Base-by-base conservation (phyloP, 2,113 vertebrate species). In the Seriola rivoliana region DNA sequence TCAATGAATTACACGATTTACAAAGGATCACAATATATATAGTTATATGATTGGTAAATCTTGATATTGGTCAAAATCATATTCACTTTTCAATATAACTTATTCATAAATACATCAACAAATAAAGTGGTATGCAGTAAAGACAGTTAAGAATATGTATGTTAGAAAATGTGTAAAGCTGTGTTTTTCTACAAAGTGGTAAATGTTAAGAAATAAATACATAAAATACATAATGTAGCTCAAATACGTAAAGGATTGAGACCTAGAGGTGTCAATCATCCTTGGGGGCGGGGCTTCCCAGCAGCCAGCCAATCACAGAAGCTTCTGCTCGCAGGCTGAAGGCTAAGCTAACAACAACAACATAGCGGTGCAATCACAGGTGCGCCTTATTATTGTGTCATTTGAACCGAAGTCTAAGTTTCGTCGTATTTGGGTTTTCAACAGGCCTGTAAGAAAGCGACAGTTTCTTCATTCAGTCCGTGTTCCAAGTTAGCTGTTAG, bases 321-420 rank as follows among this genome's bases (percentile, higher is more conserved):
- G 19, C 71, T 65, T 79, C 36, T 17, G 50, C 4, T 75, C 19
- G 5, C 60, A 14, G 14, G 23, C 34, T 63, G 14, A 17, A 23
- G 0, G 52, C 58, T 54, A 73, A 64, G 85, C 80, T 74, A 88
- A 85, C 19, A 84, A 80, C 59, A 89, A 85, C 59, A 89, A 85
- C 58, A 84, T 9, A 75, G 16, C 48, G 3, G 1, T 3, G 16
- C 16, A n/a, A 17, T 8, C 40, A 10, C 23, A 14, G 7, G 16
- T 29, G 25, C 19, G 5, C 13, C 8, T 42, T 23, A 3, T 62
- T 59, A 23, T 14, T 38, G 4, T 46, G 46, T 14, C 6, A 58
- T 0, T 23, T 44, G 5, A 16, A 1, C 8, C 5, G 4, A 11
- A 25, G 11, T 57, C 9, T 5, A 8, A 17, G 9, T 29, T 46